Conservation (phyloP, 1,140 invertebrate genomes). For the Danaus plexippus region DNA sequence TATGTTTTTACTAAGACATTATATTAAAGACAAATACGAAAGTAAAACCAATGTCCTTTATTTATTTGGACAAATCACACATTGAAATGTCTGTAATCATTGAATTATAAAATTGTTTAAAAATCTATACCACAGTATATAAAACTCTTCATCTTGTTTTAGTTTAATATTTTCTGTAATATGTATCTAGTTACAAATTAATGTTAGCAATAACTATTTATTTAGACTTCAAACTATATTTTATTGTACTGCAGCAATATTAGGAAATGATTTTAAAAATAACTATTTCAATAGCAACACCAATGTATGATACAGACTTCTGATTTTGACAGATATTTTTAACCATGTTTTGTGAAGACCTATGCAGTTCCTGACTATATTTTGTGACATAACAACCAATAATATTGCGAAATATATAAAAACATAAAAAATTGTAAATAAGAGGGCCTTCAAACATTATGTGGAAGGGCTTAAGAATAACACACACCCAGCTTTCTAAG, state of each 20-base stretch:
- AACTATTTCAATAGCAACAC: slow-evolving; percentile 10
- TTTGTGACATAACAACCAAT: slow-evolving; percentile 47
- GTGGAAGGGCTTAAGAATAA: slow-evolving; percentile 65
- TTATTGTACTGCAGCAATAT: no score
- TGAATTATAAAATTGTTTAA: no score
- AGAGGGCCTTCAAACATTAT: slow-evolving; percentile 40
- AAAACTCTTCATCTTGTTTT: no score
- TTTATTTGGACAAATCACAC: slow-evolving; percentile 27
- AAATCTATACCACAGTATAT: no score
- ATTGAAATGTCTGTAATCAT: no score
- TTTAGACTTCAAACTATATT: no score
- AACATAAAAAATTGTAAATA: slow-evolving; percentile 40
- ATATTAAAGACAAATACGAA: slow-evolving; percentile 13
- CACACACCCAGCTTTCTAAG: slow-evolving; percentile 59
- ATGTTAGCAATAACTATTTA: no score
- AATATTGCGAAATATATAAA: slow-evolving; percentile 47
- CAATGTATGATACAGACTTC: slow-evolving; percentile 7
- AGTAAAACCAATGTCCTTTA: slow-evolving; percentile 25
- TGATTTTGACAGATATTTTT: slow-evolving; percentile 54
- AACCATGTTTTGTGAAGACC: slow-evolving; percentile 59
- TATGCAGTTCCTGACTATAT: slow-evolving; percentile 36
- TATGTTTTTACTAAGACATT: slow-evolving; percentile 11
- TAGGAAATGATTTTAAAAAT: no score
- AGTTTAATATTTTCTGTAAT: no score
- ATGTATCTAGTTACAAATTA: no score